Base-by-base conservation (phyloP, 2,888 invertebrate species). In the Chesias legatella region DNA sequence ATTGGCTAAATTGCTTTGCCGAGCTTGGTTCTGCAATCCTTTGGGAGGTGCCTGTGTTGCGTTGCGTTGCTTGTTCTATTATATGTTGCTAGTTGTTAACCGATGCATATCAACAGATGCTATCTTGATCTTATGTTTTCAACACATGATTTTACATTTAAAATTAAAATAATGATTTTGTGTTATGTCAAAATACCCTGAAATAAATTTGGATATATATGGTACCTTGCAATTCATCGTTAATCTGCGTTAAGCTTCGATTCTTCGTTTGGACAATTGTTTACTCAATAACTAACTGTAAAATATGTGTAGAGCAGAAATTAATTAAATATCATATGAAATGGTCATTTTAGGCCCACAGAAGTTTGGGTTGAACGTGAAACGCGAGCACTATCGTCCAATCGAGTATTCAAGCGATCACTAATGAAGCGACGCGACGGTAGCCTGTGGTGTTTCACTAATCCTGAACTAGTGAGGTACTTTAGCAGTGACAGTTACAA, bases 1-100 rank as follows among this genome's bases (percentile, higher is more conserved):
- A 86, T 85, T 86, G 85, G 83, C 79, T 81, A 79, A 84, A 85
- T 84, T 84, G 82, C 79, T 83, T 76, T 67, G 74, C 73, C 68
- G 75, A 73, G 76, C 70, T 74, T 71, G 73, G 73, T 70, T 73
- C 70, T 72, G 75, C 72, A 63, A 63, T 77, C 80, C 79, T 72
- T 63, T 66, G 79, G 78, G 82, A 81, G 70, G 67, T 67, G 73
- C 63, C 64, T 65, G 56, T 62, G 33, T 29, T 22, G 20, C 63
- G 33, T 29, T 22, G 20, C 23, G 27, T 17, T 20, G 24, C 32
- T 17, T 36, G 20, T 28, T 32, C 22, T 42, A 35, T 35, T 23
- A 26, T 39, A 17, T 17, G 13, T 17, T 17, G 13, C 23, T 23
- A 33, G 35, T 35, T 63, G 63, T 65, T 60, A 58, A 52, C 58